Percentiles rank a stretch among this genome's conserved stretches.
Evolutionary conservation across 2,888 invertebrate genomes (phyloP).

Genomic region (Gisinianus flammeolus): DNA sequence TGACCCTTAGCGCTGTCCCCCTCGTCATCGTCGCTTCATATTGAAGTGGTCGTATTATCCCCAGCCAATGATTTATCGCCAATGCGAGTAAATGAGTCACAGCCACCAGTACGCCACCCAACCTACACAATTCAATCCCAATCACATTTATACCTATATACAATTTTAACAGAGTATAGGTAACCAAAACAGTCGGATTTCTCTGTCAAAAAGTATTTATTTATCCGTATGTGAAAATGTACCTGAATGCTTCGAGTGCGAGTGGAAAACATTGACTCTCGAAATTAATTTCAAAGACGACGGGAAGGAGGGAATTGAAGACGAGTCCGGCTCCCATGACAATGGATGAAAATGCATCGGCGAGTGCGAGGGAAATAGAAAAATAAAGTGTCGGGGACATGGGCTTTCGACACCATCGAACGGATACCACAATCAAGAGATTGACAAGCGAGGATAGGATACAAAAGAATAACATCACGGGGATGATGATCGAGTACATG

Average conservation of each 20-base stretch:
- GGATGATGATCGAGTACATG: constrained; percentile 45
- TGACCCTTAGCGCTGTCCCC: constrained; percentile 64
- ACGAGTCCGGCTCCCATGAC: constrained; percentile 66
- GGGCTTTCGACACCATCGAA: constrained; percentile 67
- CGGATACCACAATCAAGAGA: constrained; percentile 65
- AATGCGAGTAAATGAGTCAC: constrained; percentile 70
- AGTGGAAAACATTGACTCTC: constrained; percentile 60
- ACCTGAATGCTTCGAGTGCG: constrained; percentile 63
- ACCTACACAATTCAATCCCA: constrained; percentile 45
- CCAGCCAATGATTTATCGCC: constrained; percentile 72
- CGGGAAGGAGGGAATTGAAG: constrained; percentile 66
- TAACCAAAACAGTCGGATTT: too few relatives aligned
- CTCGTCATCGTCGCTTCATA: constrained; percentile 69
- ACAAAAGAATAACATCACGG: constrained; percentile 64
- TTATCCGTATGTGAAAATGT: neutral
- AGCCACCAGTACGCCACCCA: constrained; percentile 69
- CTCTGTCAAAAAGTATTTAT: neutral
- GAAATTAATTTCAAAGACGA: constrained; percentile 62
- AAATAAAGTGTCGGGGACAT: constrained; percentile 68
- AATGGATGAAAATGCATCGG: constrained; percentile 67
- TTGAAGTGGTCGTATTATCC: constrained; percentile 69
- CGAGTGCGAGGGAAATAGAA: constrained; percentile 68
- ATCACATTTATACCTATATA: too few relatives aligned
- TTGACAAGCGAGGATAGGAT: constrained; percentile 66
- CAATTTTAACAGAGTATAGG: neutral